These are phyloP conservation scores for Euborellia annulipes DNA, from an alignment of 1,140 invertebrate species.

Conservation along the genomic window DNA sequence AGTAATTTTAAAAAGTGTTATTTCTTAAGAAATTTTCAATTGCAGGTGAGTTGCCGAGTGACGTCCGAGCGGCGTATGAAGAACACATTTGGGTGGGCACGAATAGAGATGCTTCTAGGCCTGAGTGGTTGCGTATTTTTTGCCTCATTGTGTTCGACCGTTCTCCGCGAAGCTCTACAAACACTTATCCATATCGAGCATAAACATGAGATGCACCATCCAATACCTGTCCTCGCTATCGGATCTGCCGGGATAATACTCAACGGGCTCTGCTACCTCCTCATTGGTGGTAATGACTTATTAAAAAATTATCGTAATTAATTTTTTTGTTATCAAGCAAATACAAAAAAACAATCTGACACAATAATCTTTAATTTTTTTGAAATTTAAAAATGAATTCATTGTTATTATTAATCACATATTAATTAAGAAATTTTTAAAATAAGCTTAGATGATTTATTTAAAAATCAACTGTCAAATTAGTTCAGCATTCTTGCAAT, in stretches of 20 bases:
- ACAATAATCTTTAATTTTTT: background rate
- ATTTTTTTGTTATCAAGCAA: too few relatives aligned
- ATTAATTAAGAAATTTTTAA: background rate
- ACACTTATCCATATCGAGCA: constrained; percentile 61
- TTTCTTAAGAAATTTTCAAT: too few relatives aligned
- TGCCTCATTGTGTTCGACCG: constrained; percentile 64
- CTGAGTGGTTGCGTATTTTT: constrained; percentile 69
- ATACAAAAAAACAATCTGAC: too few relatives aligned
- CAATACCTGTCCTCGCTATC: constrained; percentile 38
- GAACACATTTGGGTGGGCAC: constrained; percentile 84
- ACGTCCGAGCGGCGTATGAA: constrained; percentile 45
- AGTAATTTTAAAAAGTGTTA: too few relatives aligned
- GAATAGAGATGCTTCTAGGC: constrained; percentile 69
- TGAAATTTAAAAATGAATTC: background rate
- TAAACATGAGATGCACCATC: constrained; percentile 53
- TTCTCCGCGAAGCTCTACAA: constrained; percentile 65
- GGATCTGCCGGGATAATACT: constrained; percentile 47
- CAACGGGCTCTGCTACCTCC: constrained; percentile 51
- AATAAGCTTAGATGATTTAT: background rate
- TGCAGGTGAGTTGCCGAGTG: constrained; percentile 23
- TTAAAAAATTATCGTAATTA: too few relatives aligned
- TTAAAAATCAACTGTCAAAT: too few relatives aligned
- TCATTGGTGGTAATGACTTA: constrained; percentile 44
- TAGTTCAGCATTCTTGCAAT: too few relatives aligned
- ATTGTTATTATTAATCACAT: background rate